These are phyloP conservation scores for Scaeva pyrastri DNA, from an alignment of 2,888 invertebrate genomes.

Conservation along the genomic window DNA sequence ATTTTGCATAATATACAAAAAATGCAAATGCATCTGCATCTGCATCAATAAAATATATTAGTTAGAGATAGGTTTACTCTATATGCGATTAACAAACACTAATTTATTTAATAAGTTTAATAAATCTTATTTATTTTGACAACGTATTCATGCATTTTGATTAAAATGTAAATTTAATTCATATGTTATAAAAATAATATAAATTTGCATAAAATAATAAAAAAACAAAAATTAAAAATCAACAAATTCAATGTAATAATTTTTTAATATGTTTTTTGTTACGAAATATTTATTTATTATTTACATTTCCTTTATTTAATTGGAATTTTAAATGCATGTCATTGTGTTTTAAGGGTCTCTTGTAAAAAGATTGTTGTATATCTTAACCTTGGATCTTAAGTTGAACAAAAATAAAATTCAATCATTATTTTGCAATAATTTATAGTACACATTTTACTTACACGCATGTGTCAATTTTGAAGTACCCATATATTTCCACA, in stretches of 20 bases:
- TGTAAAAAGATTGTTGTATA: neutral
- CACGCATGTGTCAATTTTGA: constrained; percentile 8
- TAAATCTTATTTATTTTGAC: constrained; percentile 40
- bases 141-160: neutral
- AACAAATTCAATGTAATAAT: constrained; percentile 18
- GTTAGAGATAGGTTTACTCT: too few relatives aligned
- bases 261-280: constrained; percentile 5
- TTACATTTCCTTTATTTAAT: neutral
- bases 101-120: constrained; percentile 31
- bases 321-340: neutral
- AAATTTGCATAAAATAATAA: neutral
- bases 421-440: constrained; percentile 25
- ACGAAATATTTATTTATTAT: neutral
- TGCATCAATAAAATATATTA: neutral
- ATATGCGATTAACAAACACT: constrained; percentile 22
- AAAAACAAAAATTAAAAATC: neutral
- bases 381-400: constrained; percentile 14
- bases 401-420: neutral
- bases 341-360: neutral
- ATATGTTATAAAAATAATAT: neutral
- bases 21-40: constrained; percentile 5
- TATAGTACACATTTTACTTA: neutral
- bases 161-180: constrained; percentile 23
- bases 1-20: constrained; percentile 6
- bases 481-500: neutral